Conservation (phyloP, 2,888 invertebrate species). For the Parelbella ahira region DNA sequence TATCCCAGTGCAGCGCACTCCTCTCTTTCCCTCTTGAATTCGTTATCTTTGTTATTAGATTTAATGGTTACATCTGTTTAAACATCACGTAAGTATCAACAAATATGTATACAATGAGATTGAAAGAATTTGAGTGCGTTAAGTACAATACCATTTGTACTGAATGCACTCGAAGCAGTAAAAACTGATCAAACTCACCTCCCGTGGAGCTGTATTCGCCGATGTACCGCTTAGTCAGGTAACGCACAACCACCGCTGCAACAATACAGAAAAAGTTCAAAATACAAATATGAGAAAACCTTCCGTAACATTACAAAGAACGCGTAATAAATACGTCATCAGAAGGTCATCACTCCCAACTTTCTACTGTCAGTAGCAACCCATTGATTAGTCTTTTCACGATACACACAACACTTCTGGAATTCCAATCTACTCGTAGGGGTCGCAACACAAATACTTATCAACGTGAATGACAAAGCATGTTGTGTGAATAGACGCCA, state of each 20-base stretch:
- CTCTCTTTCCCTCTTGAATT: no score
- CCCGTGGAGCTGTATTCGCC: constrained; percentile 91
- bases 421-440: constrained; percentile 48
- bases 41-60: no score
- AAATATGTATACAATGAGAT: neutral
- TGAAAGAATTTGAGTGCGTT: neutral
- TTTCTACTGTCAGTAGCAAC: constrained; percentile 48
- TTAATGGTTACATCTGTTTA: no score
- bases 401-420: constrained; percentile 51
- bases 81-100: no score
- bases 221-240: constrained; percentile 88
- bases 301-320: constrained; percentile 26
- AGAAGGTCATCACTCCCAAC: constrained; percentile 65
- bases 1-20: no score
- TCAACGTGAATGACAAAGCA: constrained; percentile 70
- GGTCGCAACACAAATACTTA: constrained; percentile 64
- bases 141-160: no score
- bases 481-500: constrained; percentile 49
- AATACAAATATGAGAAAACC: constrained; percentile 29
- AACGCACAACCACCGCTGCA: constrained; percentile 89
- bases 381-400: constrained; percentile 65
- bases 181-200: constrained; percentile 82
- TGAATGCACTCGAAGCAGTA: no score
- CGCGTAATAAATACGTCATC: constrained; percentile 34
- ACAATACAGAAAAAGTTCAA: constrained; percentile 64